phyloP scores from a whole-genome alignment of 2,113 vertebrate species.

The Gallinago media region DNA sequence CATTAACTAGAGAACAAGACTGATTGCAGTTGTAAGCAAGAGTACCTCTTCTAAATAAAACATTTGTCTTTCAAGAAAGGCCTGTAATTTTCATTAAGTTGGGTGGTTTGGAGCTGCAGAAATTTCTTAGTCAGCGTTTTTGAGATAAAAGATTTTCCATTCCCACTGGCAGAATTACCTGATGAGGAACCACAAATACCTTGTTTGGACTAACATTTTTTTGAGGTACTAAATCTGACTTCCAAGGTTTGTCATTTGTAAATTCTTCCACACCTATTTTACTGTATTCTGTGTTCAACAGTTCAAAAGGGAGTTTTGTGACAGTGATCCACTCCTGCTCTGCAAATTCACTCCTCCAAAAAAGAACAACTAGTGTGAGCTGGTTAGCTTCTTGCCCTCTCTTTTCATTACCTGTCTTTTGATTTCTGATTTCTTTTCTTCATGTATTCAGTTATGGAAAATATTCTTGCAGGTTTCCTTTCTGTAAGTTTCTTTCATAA shows the following conservation, averaged over 20 bases:
- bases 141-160: not conserved
- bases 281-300: not conserved
- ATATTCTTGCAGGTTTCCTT: not conserved
- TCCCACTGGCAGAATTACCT: not conserved
- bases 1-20: not conserved
- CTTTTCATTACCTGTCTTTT: not conserved
- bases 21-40: not conserved
- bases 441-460: not conserved
- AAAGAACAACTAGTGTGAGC: not conserved
- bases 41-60: not conserved
- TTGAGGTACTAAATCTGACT: not conserved
- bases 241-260: not conserved
- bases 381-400: not conserved
- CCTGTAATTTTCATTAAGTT: not conserved
- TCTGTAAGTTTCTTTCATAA: not conserved
- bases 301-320: not conserved
- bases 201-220: not conserved
- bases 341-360: not conserved
- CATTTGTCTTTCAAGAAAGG: not conserved
- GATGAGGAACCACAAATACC: not conserved
- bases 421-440: not conserved
- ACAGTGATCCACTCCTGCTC: not conserved
- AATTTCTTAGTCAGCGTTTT: not conserved
- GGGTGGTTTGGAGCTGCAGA: not conserved
- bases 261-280: not conserved